Evolutionary conservation across 2,888 invertebrate species (phyloP), one percentile per base, ranked within the genome.

Genomic region (Ceramica pisi): DNA sequence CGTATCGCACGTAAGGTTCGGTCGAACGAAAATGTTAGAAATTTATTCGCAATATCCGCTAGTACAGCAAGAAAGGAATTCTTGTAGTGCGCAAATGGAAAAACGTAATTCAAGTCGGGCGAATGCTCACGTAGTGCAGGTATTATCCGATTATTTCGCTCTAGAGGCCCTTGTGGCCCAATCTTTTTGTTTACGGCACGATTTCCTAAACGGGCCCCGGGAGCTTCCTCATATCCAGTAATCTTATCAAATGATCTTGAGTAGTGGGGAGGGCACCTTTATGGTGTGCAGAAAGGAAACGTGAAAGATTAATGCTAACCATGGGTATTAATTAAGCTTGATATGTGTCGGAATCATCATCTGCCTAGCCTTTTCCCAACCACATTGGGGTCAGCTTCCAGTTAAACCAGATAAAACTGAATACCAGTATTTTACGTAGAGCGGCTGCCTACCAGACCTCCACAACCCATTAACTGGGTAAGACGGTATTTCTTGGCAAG

Each of bases 21-120:
- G 68, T 71, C 67, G 65, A 79, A 75, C 66, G 83, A 83, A 83
- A 84, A 85, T 87, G 78, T 83, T 81, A 80, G 71, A 80, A 83
- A 84, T 85, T 84, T 79, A 81, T 85, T 80, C 63, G 66, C 84
- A 83, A 85, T 87, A 87, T 86, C 78, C 80, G 72, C 69, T 79
- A 75, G 83, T 82, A 84, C 70, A 71, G 67, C 64, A 67, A 72
- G 74, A 78, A 83, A 77, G 64, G 74, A 81, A 84, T 77, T 59
- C 82, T 81, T 84, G 76, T 83, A 79, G 78, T 78, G 79, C 80
- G 76, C 69, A 83, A 87, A 87, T 81, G 73, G 84, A 75, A 86
- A 85, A 83, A 82, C 67, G 81, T 82, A 78, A 80, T 80, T 80
- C 68, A 64, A 78, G 76, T 84, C 69, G 68, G 55, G 67, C 38